Conservation (phyloP, 92 coral and sea anemone genomes). For the Ricordea florida region DNA sequence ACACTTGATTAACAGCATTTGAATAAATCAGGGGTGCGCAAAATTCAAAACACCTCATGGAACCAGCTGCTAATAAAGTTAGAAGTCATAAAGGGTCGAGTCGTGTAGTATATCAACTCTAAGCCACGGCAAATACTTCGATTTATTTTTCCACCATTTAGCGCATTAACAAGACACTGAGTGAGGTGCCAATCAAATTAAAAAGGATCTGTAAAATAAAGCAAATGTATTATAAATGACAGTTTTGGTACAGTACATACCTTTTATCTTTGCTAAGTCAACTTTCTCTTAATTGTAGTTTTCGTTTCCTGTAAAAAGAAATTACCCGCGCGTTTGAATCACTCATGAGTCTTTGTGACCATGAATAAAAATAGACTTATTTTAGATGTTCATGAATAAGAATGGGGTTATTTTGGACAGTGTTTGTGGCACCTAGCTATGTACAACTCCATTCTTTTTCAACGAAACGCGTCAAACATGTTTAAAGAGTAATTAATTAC, state of each 20-base stretch:
- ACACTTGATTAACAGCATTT: conserved; percentile 16
- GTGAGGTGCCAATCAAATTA: conserved; percentile 9
- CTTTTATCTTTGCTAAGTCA: not conserved
- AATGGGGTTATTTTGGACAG: not conserved
- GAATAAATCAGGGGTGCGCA: too few species aligned
- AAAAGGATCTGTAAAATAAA: not conserved
- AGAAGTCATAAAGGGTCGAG: too few species aligned
- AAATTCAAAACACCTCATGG: too few species aligned
- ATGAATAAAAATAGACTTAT: too few species aligned
- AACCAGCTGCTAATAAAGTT: too few species aligned
- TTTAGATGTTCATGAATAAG: too few species aligned
- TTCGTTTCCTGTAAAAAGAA: not conserved
- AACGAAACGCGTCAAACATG: not conserved
- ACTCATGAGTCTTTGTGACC: not conserved
- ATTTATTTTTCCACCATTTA: not conserved
- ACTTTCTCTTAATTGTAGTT: not conserved
- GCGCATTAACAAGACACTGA: not conserved
- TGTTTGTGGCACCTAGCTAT: not conserved
- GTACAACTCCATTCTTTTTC: not conserved
- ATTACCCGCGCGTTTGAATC: not conserved
- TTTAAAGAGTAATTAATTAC: conserved; percentile 13
- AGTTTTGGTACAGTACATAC: not conserved
- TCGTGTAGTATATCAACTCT: too few species aligned
- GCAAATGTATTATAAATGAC: not conserved
- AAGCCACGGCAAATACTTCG: not conserved